phyloP scores from a whole-genome alignment of 2,888 invertebrate species.

The Drosophila buzzatii region DNA sequence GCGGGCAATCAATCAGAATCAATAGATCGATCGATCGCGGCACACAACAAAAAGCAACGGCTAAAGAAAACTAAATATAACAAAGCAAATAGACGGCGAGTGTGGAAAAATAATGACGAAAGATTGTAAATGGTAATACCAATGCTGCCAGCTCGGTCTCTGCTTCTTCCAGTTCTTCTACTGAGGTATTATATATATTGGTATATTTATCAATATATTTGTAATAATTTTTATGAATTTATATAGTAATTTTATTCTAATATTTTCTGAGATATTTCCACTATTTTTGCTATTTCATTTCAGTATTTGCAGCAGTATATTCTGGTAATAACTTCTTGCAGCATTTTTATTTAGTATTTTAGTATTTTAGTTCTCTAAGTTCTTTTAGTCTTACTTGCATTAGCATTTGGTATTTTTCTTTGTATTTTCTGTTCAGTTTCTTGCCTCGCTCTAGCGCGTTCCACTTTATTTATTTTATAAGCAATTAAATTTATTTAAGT shows the following conservation, averaged over 20 bases:
- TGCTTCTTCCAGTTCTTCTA: neutral
- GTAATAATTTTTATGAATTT: neutral
- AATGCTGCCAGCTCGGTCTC: too few relatives aligned
- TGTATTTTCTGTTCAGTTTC: neutral
- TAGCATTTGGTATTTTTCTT: neutral
- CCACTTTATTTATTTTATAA: conserved; percentile 76
- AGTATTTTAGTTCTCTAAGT: too few relatives aligned
- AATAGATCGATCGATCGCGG: conserved; percentile 42
- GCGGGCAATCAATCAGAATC: conserved; percentile 48
- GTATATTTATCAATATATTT: neutral
- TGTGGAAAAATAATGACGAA: conserved; percentile 8
- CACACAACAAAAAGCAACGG: conserved; percentile 45
- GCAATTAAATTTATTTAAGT: conserved; percentile 79
- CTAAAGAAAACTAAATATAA: neutral
- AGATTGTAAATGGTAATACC: conserved; percentile 14
- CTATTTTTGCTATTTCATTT: neutral
- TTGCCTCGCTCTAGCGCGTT: conserved; percentile 17
- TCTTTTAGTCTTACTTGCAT: neutral
- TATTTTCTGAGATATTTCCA: neutral
- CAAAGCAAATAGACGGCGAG: neutral
- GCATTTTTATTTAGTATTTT: neutral
- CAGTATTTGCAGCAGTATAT: neutral
- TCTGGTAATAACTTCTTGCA: neutral
- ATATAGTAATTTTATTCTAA: neutral
- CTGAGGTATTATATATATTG: neutral